A percentile compares a stretch with the other conserved stretches of the same genome.
Conservation (phyloP, 1,140 invertebrate species). For the Daktulosphaira vitifoliae region DNA sequence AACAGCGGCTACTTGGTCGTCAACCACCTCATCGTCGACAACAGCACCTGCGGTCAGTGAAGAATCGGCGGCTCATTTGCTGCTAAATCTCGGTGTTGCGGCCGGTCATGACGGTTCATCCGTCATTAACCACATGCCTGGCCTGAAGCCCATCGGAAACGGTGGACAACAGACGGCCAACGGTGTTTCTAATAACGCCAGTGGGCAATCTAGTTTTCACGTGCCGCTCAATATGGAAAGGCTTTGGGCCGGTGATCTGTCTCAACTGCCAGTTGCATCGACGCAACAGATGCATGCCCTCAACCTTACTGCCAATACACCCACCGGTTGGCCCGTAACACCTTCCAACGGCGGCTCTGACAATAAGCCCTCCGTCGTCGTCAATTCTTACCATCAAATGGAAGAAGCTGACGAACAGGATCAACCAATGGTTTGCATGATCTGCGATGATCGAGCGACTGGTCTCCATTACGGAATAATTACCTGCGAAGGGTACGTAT, state of each 20-base stretch:
- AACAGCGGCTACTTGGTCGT: conserved; percentile 45
- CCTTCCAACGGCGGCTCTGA: conserved; percentile 44
- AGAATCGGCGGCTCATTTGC: conserved; percentile 69
- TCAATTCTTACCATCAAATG: conserved; percentile 31
- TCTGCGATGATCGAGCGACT: conserved; percentile 93
- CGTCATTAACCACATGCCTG: conserved; percentile 52
- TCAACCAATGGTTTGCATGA: conserved; percentile 94
- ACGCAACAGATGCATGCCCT: conserved; percentile 67
- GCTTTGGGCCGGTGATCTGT: conserved; percentile 76
- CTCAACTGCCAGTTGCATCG: conserved; percentile 63
- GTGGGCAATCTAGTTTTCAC: conserved; percentile 44
- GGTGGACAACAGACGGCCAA: conserved; percentile 30
- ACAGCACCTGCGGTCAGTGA: conserved; percentile 48
- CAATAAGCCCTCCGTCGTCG: conserved; percentile 30
- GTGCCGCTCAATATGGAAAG: conserved; percentile 81
- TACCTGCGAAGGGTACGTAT: conserved; percentile 83
- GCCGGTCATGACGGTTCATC: conserved; percentile 70
- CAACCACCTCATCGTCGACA: conserved; percentile 32
- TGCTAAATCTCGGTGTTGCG: conserved; percentile 71
- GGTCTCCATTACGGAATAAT: conserved; percentile 97
- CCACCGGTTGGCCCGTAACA: conserved; percentile 41
- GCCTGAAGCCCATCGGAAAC: conserved; percentile 24
- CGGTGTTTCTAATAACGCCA: conserved; percentile 32
- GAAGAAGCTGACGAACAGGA: conserved; percentile 68
- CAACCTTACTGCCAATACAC: conserved; percentile 57